A percentile compares a stretch with the other conserved stretches of the same genome.
These are phyloP conservation scores for Scolopax mira DNA, from an alignment of 2,113 vertebrate genomes.

Conservation along the genomic window DNA sequence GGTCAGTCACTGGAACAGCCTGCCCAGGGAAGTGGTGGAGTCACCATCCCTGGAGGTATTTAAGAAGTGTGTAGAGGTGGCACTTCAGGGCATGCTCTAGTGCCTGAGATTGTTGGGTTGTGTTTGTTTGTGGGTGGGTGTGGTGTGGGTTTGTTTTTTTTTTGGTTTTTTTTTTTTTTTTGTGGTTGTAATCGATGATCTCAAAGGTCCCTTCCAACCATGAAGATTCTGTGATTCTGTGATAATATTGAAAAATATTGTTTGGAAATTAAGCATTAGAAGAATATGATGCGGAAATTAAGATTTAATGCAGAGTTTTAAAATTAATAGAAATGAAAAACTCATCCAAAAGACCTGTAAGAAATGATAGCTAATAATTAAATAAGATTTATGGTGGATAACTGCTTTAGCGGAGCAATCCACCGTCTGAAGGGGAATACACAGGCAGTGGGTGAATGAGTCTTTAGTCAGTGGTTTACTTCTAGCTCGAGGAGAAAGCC, in stretches of 20 bases:
- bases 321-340: neutral
- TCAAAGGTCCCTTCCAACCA: too few relatives aligned
- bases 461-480: neutral
- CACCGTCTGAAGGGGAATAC: neutral
- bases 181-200: too few relatives aligned
- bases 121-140: too few relatives aligned
- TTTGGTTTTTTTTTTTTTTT: too few relatives aligned
- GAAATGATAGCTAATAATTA: neutral
- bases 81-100: too few relatives aligned
- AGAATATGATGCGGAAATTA: neutral
- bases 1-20: too few relatives aligned
- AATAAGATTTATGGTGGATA: neutral
- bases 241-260: neutral
- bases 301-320: neutral
- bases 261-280: neutral
- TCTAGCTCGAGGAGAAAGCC: neutral
- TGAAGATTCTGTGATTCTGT: too few relatives aligned
- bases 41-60: too few relatives aligned
- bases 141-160: too few relatives aligned
- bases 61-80: too few relatives aligned
- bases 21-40: too few relatives aligned
- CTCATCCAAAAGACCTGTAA: neutral
- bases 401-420: neutral
- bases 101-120: too few relatives aligned
- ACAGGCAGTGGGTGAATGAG: neutral